These are phyloP conservation scores for Cataglyphis rosenhaueri DNA, from an alignment of 2,888 invertebrate genomes.

Conservation along the genomic window DNA sequence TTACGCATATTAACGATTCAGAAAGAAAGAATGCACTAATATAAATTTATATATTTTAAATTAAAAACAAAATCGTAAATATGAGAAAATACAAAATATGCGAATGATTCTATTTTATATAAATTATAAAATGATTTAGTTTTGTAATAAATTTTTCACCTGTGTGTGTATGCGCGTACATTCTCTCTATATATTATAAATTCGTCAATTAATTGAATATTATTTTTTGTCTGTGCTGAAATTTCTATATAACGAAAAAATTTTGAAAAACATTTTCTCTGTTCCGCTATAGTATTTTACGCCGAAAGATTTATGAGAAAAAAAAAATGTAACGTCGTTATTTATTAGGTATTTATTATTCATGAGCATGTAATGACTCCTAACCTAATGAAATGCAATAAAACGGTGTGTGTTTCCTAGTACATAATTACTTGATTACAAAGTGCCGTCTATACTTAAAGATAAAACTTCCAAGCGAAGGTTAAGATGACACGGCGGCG, in stretches of 20 bases:
- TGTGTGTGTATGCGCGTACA: not conserved
- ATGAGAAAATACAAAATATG: not conserved
- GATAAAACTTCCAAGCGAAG: constrained; percentile 22
- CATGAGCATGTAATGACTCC: not conserved
- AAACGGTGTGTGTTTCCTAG: not conserved
- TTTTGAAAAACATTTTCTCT: not conserved
- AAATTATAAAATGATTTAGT: not conserved
- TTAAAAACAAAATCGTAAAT: not conserved
- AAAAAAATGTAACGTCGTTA: not conserved
- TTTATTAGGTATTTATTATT: constrained; percentile 29
- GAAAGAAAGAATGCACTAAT: not conserved
- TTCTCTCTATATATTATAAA: not conserved
- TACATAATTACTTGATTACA: constrained; percentile 26
- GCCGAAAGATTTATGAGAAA: not conserved
- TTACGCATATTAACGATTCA: not conserved
- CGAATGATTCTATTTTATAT: not conserved
- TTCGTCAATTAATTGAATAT: not conserved
- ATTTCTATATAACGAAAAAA: not conserved
- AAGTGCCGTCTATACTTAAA: constrained; percentile 9
- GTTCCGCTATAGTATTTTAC: not conserved
- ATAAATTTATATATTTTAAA: not conserved
- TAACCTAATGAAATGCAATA: not conserved
- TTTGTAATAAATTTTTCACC: not conserved
- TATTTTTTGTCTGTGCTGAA: not conserved
- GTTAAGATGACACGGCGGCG: constrained; percentile 34